phyloP scores from a whole-genome alignment of 37 sponge, comb jelly and placozoan genomes.

The Tethya wilhelma region DNA sequence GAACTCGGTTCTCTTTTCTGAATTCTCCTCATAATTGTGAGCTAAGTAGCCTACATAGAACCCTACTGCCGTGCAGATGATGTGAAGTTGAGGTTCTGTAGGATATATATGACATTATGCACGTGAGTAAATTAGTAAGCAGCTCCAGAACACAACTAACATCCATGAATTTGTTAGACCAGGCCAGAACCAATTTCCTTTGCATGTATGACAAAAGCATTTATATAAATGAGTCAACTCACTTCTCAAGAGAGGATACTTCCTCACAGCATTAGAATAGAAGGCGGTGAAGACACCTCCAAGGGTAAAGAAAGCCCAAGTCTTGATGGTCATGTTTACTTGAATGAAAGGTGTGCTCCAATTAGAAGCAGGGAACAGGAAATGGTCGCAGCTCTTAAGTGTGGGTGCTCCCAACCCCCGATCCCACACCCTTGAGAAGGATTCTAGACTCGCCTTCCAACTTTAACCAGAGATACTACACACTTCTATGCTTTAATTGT shows the following conservation, averaged over 20 bases:
- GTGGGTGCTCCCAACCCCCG: neutral
- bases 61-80: constrained; percentile 51
- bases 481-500: too few relatives aligned
- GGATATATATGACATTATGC: neutral
- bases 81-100: constrained; percentile 67
- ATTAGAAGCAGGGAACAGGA: neutral
- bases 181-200: neutral
- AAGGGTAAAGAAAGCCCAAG: constrained; percentile 64
- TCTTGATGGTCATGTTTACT: constrained; percentile 43
- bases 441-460: too few relatives aligned
- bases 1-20: constrained; percentile 53
- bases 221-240: constrained; percentile 5
- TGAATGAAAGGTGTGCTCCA: neutral
- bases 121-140: neutral
- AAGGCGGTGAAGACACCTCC: constrained; percentile 79
- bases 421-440: too few relatives aligned
- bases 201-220: neutral
- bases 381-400: neutral
- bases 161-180: neutral
- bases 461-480: too few relatives aligned
- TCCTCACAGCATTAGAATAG: constrained; percentile 74
- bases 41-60: constrained; percentile 53
- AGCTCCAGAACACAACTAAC: neutral
- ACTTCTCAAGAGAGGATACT: constrained; percentile 78
- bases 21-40: constrained; percentile 75